Evolutionary conservation across 2,797 vertebrate species (phyloP), one percentile per base, ranked within the genome.

Genomic region (Chaunax sp.): DNA sequence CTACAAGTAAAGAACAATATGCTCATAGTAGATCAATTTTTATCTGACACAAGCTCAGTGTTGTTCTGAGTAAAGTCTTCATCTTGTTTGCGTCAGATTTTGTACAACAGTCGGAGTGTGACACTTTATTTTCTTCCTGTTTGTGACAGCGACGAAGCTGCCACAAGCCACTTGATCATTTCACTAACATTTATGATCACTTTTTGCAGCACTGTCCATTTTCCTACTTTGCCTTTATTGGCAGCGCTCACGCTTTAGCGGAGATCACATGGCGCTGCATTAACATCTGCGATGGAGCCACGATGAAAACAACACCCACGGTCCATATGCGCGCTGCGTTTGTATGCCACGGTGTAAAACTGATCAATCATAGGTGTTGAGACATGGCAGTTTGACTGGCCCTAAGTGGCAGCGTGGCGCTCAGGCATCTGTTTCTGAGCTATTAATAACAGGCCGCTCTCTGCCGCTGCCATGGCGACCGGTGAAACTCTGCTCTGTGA

Each of bases 291-390:
- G 38, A 61, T 15, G 38, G 70, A 33, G 58, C 46, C 75, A 23
- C 37, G 30, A 83, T 82, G 82, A 89, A 90, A 90, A 92, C 87
- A 91, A 87, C 90, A 64, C 92, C 89, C 85, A 90, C 90, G 50
- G 52, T 58, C 71, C 88, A 77, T 90, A 87, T 85, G 84, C 66
- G 46, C n/a, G 9, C 57, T 0, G 26, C 41, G 57, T 46, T 44
- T 28, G 1, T 13, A 54, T 58, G 70, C 64, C 56, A 23, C 64
- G 5, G 69, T 72, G 80, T 60, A 83, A 80, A 92, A 90, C 80
- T 77, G 84, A 88, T 92, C 90, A 92, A 84, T 90, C 88, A 74
- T 73, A 89, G 89, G 89, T 90, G 89, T 89, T 83, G 77, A 75
- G 77, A 87, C 60, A 74, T 74, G 58, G 61, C 49, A 4, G 51